Percentiles rank a stretch among this genome's conserved stretches.
Conservation (phyloP, 2,113 vertebrate genomes). For the Dolichotis patagonum region DNA sequence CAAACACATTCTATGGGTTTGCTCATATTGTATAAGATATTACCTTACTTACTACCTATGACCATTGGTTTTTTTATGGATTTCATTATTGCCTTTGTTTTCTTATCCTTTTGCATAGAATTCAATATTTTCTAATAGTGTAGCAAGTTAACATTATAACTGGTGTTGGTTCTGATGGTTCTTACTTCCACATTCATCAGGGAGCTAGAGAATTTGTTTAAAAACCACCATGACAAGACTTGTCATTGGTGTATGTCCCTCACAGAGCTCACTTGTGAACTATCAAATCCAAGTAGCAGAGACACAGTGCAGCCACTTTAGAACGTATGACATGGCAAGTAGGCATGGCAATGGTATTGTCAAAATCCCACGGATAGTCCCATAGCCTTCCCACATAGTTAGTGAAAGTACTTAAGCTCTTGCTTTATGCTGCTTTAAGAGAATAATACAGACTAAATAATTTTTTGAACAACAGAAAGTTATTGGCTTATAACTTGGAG, state of each 20-base stretch:
- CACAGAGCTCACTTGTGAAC: neutral
- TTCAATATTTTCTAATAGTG: neutral
- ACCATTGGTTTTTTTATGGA: neutral
- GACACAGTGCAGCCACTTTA: neutral
- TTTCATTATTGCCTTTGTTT: neutral
- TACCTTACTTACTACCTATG: neutral
- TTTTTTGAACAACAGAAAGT: neutral
- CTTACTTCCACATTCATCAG: slow-evolving; percentile 29
- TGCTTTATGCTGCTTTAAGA: neutral
- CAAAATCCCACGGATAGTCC: neutral
- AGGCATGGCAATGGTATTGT: neutral
- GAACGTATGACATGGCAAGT: neutral
- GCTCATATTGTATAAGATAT: neutral
- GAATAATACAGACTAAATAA: neutral
- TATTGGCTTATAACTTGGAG: neutral
- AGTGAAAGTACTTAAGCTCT: neutral
- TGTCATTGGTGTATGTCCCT: neutral
- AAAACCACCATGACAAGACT: neutral
- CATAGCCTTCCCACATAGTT: neutral
- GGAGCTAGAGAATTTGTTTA: neutral
- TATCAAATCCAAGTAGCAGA: neutral
- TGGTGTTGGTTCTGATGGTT: neutral
- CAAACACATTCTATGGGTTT: neutral
- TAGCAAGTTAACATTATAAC: neutral
- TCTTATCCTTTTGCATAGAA: neutral